Evolutionary conservation across 2,797 vertebrate species (phyloP).

Genomic region (Pangasius sanitwongsei): DNA sequence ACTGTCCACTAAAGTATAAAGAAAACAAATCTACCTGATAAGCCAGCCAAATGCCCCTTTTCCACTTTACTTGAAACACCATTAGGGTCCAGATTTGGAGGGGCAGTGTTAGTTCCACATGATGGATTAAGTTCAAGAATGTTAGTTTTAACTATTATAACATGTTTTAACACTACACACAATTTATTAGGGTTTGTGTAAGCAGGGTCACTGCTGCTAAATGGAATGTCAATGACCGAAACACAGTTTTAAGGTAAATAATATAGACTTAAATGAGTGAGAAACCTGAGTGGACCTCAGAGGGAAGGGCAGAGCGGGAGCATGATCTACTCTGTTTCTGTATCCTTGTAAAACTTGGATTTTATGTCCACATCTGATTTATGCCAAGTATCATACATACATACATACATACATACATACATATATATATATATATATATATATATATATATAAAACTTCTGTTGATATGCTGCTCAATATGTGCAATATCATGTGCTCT

Average conservation of each 20-base stretch:
- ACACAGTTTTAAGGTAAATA: not conserved
- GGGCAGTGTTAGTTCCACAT: not conserved
- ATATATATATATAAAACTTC: not conserved
- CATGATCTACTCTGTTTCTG: not conserved
- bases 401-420: not conserved
- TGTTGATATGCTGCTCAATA: not conserved
- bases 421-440: too few species aligned
- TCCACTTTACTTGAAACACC: not conserved
- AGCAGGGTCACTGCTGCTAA: not conserved
- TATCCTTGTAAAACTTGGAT: not conserved
- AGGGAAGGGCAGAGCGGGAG: not conserved
- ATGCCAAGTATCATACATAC: not conserved
- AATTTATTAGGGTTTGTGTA: not conserved
- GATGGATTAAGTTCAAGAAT: not conserved
- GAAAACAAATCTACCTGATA: not conserved
- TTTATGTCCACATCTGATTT: not conserved
- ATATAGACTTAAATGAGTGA: not conserved
- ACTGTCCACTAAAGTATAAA: not conserved
- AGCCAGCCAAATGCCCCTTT: not conserved
- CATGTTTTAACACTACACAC: not conserved
- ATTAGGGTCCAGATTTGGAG: not conserved
- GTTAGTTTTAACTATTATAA: not conserved
- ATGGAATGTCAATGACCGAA: not conserved
- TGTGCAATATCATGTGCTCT: not conserved
- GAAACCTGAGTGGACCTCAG: not conserved